Evolutionary conservation across 1,140 invertebrate species (phyloP), one percentile per base, ranked within the genome.

Genomic region (Lasioglossum baleicum): DNA sequence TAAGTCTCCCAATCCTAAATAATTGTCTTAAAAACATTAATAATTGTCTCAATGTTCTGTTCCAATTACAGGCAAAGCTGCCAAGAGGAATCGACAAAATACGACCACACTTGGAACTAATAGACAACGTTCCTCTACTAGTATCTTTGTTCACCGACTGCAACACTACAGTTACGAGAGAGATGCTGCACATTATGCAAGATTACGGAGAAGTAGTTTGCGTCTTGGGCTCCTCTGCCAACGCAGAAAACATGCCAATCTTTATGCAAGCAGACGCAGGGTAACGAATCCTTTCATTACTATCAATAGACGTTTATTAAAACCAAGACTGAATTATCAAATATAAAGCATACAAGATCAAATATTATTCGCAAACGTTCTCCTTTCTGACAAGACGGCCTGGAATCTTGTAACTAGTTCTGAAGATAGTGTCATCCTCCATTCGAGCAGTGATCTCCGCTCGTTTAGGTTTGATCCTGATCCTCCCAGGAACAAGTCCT

Each of bases 141-240:
- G 98, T 99, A 2, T 99, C 98, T 0, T 94, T 99, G 1, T 99
- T 99, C 90, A 99, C 98, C 3, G 99, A 99, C 92, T 99, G 98
- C 92, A 98, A 96, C 8, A 95, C 98, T 13, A 93, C 95, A 88
- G 97, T 97, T 0, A 98, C 97, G 0, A 94, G 95, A 22, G 96
- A 97, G 91, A 99, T 99, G 98, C 94, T 99, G 79, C 95, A 96
- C 77, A 99, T 99, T 68, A 98, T 99, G 98, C 98, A 99, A 93
- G 98, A 99, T 82, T 98, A 98, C 92, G 97, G 97, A 6, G 97
- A 99, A 93, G 96, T 99, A 26, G 97, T 98, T 1, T 97, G 97
- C 83, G 96, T 98, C 15, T 95, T 98, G 83, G 98, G 98, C 10
- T 98, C 97, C 40, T 96, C 97, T 7, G 96, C 96, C 44, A 96